Conservation (phyloP, 2,888 invertebrate species). For the Nemapogon koenigi region DNA sequence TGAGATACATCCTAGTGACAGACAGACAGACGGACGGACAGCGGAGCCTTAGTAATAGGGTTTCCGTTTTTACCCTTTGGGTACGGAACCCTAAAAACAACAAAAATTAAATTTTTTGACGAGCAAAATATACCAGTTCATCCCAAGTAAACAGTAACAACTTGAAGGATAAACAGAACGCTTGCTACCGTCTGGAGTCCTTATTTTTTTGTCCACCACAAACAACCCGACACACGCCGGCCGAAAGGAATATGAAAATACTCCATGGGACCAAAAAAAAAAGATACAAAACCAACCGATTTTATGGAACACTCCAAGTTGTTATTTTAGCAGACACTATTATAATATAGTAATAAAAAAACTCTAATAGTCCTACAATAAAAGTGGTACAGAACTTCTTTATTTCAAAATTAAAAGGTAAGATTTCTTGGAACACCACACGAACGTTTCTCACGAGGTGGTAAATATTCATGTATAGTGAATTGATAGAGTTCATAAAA, state of each 20-base stretch:
- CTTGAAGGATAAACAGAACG: no score
- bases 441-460: slow-evolving; percentile 44
- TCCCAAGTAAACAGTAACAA: no score
- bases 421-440: slow-evolving; percentile 43
- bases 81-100: no score
- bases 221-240: slow-evolving; percentile 19
- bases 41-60: no score
- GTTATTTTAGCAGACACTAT: slow-evolving; percentile 15
- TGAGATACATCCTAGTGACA: no score
- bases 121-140: no score
- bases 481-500: slow-evolving; percentile 55
- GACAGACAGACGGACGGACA: no score
- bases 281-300: slow-evolving; percentile 14
- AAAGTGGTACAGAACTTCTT: slow-evolving; percentile 48
- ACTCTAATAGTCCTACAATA: slow-evolving; percentile 47
- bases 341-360: slow-evolving; percentile 10
- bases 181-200: slow-evolving; percentile 3
- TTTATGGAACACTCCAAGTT: slow-evolving; percentile 30
- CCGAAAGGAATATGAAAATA: slow-evolving; percentile 1
- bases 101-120: no score
- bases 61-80: no score
- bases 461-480: slow-evolving; percentile 31
- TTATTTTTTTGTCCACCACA: slow-evolving; percentile 21
- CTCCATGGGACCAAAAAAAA: slow-evolving; percentile 8
- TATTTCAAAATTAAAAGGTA: slow-evolving; percentile 53